Evolutionary conservation across 2,113 vertebrate genomes (phyloP).

Genomic region (Protomyctophum bolini): DNA sequence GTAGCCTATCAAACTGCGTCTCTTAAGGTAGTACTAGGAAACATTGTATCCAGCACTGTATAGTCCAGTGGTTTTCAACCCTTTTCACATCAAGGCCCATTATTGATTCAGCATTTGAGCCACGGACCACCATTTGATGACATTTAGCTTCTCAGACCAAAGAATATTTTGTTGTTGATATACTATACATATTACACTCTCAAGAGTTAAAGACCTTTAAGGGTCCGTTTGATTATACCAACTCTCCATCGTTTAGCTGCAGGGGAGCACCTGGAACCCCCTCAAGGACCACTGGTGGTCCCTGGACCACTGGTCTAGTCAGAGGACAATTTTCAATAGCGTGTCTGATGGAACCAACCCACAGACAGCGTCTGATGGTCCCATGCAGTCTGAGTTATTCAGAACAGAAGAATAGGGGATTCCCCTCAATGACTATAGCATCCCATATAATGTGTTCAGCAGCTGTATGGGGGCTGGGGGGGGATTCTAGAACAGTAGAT

Average conservation of each 20-base stretch:
- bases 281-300: neutral
- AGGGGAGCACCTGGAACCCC: neutral
- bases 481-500: too few species aligned
- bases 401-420: constrained; percentile 14
- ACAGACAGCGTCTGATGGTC: neutral
- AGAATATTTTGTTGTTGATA: too few species aligned
- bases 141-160: too few species aligned
- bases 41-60: too few species aligned
- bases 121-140: too few species aligned
- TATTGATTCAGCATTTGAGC: too few species aligned
- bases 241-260: neutral
- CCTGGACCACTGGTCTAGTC: neutral
- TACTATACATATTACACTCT: neutral
- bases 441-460: too few species aligned
- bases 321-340: constrained; percentile 54
- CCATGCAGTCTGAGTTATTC: constrained; percentile 6
- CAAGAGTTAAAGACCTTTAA: neutral
- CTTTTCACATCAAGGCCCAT: too few species aligned
- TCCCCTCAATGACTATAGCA: neutral
- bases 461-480: too few species aligned
- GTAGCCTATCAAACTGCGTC: too few species aligned
- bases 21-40: too few species aligned
- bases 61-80: too few species aligned
- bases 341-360: constrained; percentile 40
- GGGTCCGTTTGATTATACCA: constrained; percentile 20